phyloP scores from a whole-genome alignment of 2,797 vertebrate species.

The Setipinna tenuifilis region DNA sequence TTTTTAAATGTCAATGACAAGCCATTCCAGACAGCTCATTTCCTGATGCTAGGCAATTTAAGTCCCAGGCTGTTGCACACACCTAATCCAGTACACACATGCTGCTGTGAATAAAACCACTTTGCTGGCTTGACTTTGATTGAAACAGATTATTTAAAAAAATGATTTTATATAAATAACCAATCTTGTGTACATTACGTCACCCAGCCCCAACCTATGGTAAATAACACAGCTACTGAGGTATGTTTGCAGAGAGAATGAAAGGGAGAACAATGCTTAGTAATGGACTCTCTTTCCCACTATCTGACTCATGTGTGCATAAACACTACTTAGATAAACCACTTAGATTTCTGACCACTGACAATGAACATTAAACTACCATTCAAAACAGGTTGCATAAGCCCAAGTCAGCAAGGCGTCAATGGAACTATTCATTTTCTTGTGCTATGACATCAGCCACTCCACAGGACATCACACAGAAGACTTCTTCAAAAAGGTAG shows the following conservation, averaged over 20 bases:
- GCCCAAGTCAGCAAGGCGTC: constrained; percentile 1
- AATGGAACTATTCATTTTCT: constrained; percentile 22
- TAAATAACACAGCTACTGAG: not conserved
- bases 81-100: not conserved
- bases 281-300: not conserved
- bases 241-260: not conserved
- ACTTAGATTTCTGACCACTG: not conserved
- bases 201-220: not conserved
- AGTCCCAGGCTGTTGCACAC: not conserved
- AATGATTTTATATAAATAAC: not conserved
- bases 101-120: not conserved
- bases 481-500: constrained; percentile 28
- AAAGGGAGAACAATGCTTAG: not conserved
- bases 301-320: not conserved
- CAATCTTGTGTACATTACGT: not conserved
- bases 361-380: not conserved
- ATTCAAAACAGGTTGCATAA: not conserved
- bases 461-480: constrained; percentile 37
- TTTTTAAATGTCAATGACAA: constrained; percentile 14
- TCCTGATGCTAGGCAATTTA: constrained; percentile 1
- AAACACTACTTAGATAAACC: constrained; percentile 3
- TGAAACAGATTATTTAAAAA: not conserved
- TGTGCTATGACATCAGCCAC: not conserved
- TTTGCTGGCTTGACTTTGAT: not conserved
- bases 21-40: not conserved